phyloP scores from a whole-genome alignment of 2,797 vertebrate species.

The Macropus fuliginosus region DNA sequence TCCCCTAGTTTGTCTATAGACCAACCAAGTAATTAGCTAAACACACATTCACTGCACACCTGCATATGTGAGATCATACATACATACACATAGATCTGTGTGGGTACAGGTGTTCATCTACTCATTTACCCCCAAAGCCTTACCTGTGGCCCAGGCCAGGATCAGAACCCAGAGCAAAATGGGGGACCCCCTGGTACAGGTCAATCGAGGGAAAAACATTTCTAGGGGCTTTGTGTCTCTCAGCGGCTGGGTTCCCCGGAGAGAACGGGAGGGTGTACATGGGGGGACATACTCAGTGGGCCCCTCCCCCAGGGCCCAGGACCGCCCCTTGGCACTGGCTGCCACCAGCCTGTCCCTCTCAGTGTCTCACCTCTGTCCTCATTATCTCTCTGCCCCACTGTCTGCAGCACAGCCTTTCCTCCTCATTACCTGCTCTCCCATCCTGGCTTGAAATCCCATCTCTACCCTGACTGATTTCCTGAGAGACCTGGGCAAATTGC shows the following conservation, averaged over 20 bases:
- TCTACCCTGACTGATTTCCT: background rate
- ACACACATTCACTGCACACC: background rate
- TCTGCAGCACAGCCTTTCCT: background rate
- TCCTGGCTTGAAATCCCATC: too few species aligned
- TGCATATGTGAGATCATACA: background rate
- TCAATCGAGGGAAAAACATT: conserved; percentile 13
- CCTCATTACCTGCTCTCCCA: background rate
- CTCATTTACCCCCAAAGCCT: background rate
- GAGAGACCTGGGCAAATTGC: background rate
- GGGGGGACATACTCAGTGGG: background rate
- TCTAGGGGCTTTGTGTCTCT: conserved; percentile 40
- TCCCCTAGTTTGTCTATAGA: background rate
- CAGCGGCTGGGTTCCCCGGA: background rate
- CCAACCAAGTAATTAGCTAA: background rate
- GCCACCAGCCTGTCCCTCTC: conserved; percentile 22
- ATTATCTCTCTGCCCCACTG: too few species aligned
- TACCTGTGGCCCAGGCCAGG: conserved; percentile 61
- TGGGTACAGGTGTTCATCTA: background rate
- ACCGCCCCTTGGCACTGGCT: conserved; percentile 65
- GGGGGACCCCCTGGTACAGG: background rate
- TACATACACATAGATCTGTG: too few species aligned
- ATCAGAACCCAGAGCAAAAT: conserved; percentile 11
- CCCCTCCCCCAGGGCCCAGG: conserved; percentile 43
- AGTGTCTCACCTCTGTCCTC: background rate
- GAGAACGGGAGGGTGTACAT: background rate